Evolutionary conservation across 2,797 vertebrate species (phyloP), one percentile per base, ranked within the genome.

Genomic region (Phataginus tricuspis): DNA sequence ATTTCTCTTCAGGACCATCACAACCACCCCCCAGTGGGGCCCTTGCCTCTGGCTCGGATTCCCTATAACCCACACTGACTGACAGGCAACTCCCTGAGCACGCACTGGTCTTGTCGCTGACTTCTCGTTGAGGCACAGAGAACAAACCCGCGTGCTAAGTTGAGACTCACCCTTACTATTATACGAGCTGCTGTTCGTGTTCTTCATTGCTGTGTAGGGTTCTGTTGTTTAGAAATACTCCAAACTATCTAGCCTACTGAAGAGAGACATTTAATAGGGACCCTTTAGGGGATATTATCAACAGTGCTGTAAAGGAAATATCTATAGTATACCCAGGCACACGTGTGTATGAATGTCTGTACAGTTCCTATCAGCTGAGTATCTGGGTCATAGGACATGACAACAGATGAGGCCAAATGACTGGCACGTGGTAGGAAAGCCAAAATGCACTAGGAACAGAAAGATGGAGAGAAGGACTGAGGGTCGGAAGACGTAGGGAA

Each of bases 141-240:
- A 90, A 83, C 21, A 90, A 74, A 66, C 25, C 34, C 57, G 1
- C 4, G 7, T 7, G 11, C 23, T 89, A 59, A 51, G 39, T 12
- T 1, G 34, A 78, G 57, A 86, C 4, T 18, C 19, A 57, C 6
- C 42, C 18, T 8, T 14, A 57, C 0, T 57, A 57, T 10, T 86
- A 37, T n/a, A 53, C 0, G 5, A 86, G 29, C 42, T 91, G 11
- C 3, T 84, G 16, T 63, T 49, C 15, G 23, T 51, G 72, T 16
- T 86, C 92, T 61, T 88, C 83, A 78, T 37, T 87, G 71, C 64
- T 64, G 4, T 9, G 34, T 69, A 55, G 6, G 69, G 31, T 59
- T 86, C 79, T 42, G 16, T 5, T 75, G 18, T 68, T 53, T 92
- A 51, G 89, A 95, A 94, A 89, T 42, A 91, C 34, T 64, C 23